A percentile compares a stretch with the other conserved stretches of the same genome.
Conservation (phyloP, 2,113 vertebrate genomes). For the Eulemur macaco region DNA sequence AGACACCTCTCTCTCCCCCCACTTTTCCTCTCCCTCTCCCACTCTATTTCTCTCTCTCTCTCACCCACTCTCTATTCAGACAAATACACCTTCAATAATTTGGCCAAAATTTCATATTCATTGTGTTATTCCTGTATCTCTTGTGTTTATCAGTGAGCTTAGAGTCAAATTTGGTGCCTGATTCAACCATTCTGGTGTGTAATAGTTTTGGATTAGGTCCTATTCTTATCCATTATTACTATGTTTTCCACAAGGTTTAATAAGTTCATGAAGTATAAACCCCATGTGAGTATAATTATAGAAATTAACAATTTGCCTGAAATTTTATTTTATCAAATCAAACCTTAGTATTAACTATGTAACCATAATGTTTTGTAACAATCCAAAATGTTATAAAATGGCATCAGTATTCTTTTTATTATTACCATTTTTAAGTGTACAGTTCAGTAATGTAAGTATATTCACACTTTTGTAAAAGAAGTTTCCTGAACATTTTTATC, state of each 20-base stretch:
- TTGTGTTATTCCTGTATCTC: not conserved
- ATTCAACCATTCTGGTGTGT: not conserved
- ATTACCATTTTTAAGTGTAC: not conserved
- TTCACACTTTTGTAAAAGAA: not conserved
- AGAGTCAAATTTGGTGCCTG: not conserved
- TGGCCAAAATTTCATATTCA: not conserved
- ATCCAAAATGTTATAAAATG: slow-evolving; percentile 15
- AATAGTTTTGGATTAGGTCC: not conserved
- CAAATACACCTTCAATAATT: not conserved
- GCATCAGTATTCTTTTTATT: not conserved
- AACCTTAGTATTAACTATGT: not conserved
- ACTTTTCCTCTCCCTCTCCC: no score
- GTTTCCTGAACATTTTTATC: not conserved
- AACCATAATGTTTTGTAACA: not conserved
- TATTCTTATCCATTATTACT: not conserved
- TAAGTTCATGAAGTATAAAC: not conserved
- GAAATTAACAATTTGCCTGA: not conserved
- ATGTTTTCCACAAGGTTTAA: not conserved
- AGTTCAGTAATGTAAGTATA: not conserved
- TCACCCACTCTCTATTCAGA: not conserved
- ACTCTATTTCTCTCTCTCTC: no score
- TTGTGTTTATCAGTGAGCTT: not conserved
- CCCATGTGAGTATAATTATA: not conserved
- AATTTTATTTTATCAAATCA: not conserved
- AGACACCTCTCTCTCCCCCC: not conserved